These are phyloP conservation scores for Rousettus leschenaultii DNA, from an alignment of 2,113 vertebrate genomes.

Conservation along the genomic window DNA sequence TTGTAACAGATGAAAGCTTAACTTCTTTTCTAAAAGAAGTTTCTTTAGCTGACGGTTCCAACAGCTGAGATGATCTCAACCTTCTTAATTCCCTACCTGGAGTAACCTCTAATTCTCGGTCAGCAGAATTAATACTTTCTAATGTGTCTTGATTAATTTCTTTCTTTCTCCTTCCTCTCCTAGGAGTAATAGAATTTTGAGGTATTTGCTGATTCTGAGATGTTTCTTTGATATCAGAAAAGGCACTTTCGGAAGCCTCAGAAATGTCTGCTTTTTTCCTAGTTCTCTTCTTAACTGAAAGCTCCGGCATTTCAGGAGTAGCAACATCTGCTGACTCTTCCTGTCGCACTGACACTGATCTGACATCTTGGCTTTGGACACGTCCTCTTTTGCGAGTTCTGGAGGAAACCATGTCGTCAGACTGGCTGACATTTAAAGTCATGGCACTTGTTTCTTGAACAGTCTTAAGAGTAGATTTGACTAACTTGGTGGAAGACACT, in stretches of 20 bases:
- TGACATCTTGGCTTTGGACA: constrained; percentile 1
- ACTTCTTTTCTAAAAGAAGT: neutral
- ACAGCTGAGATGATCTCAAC: constrained; percentile 46
- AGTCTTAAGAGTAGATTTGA: constrained; percentile 46
- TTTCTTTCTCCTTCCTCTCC: constrained; percentile 78
- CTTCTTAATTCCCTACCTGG: constrained; percentile 69
- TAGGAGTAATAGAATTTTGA: constrained; percentile 75
- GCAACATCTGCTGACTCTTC: constrained; percentile 34
- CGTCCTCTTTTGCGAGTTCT: constrained; percentile 65
- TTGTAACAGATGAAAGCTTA: constrained; percentile 50
- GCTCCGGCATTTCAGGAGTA: constrained; percentile 49
- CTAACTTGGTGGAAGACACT: constrained; percentile 49
- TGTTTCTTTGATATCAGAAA: constrained; percentile 43
- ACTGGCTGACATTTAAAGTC: constrained; percentile 22
- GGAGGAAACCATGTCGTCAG: constrained; percentile 59
- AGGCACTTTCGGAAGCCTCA: constrained; percentile 68
- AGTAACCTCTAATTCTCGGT: constrained; percentile 10
- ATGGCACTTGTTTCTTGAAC: constrained; percentile 64
- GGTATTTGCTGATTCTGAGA: constrained; percentile 61
- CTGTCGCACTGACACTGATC: neutral
- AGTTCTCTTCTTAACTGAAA: constrained; percentile 80
- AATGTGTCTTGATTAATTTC: constrained; percentile 33
- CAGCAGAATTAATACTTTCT: constrained; percentile 40
- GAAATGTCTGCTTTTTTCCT: constrained; percentile 74
- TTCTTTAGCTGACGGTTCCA: constrained; percentile 45